phyloP scores from a whole-genome alignment of 2,113 vertebrate genomes.

The Megalops atlanticus region DNA sequence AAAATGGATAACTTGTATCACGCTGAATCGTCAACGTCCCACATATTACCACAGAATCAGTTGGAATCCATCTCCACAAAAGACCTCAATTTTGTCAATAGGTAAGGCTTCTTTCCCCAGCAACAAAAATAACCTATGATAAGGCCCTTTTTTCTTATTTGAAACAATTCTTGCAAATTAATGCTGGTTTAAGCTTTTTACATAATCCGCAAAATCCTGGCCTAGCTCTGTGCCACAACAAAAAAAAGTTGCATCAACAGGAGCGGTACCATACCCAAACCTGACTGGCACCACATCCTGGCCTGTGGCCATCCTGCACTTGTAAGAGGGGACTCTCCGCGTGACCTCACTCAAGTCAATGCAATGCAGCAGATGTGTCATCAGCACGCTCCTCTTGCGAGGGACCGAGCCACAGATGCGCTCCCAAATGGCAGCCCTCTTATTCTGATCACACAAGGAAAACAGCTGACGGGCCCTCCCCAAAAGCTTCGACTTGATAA shows the following conservation, averaged over 20 bases:
- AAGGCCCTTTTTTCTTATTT: constrained; percentile 38
- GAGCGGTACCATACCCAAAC: background rate
- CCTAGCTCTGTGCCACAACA: constrained; percentile 37
- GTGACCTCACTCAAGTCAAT: constrained; percentile 13
- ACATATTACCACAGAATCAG: background rate
- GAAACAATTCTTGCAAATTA: constrained; percentile 52
- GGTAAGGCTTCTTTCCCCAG: background rate
- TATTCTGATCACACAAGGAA: background rate
- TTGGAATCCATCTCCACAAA: background rate
- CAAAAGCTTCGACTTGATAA: background rate
- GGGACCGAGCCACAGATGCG: background rate
- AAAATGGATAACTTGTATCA: no score
- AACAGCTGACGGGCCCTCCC: background rate
- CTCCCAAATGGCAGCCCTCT: background rate
- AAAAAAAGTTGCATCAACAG: constrained; percentile 8
- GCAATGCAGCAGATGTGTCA: background rate
- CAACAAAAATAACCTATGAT: background rate
- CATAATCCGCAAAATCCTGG: constrained; percentile 63
- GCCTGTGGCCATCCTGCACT: background rate
- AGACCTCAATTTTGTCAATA: background rate
- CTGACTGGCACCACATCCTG: constrained; percentile 2
- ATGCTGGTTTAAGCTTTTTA: constrained; percentile 55
- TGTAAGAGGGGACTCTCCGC: constrained; percentile 12
- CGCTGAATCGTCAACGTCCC: no score
- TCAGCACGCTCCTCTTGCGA: background rate